Percentiles rank a stretch among this genome's conserved stretches.
These are phyloP conservation scores for Halcyon leucocephala DNA, from an alignment of 2,797 vertebrate genomes.

Conservation along the genomic window DNA sequence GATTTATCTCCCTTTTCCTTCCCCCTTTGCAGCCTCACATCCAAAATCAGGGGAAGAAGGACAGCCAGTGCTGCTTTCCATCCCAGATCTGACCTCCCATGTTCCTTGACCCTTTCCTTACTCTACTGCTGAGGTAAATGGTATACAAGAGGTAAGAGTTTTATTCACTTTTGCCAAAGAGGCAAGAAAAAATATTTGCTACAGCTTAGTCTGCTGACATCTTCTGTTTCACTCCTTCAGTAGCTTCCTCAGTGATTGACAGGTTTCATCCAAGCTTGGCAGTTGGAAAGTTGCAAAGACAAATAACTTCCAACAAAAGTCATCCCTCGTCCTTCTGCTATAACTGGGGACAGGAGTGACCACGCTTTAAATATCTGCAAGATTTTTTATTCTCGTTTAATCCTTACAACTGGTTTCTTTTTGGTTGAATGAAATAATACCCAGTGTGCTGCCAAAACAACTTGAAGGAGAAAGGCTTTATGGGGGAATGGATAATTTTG, in stretches of 20 bases:
- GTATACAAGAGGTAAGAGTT: neutral
- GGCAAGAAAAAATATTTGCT: neutral
- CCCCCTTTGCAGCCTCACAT: neutral
- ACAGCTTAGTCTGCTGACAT: neutral
- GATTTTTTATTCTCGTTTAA: neutral
- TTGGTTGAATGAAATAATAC: neutral
- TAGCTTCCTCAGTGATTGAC: neutral
- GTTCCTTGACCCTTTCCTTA: neutral
- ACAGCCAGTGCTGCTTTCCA: neutral
- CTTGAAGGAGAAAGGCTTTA: neutral
- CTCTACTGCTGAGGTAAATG: neutral
- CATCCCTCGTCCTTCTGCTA: accelerated
- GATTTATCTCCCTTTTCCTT: neutral
- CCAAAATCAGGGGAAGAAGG: neutral
- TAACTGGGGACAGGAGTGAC: neutral
- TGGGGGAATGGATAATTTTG: neutral
- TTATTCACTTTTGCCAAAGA: neutral
- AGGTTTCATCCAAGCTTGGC: neutral
- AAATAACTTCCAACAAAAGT: neutral
- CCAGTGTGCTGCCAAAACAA: neutral
- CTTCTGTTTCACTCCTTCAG: neutral
- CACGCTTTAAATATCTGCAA: neutral
- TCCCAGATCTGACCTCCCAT: neutral
- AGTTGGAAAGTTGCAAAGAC: neutral
- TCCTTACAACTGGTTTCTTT: neutral